phyloP scores from a whole-genome alignment of 2,888 invertebrate genomes.

The Miltochrista miniata region DNA sequence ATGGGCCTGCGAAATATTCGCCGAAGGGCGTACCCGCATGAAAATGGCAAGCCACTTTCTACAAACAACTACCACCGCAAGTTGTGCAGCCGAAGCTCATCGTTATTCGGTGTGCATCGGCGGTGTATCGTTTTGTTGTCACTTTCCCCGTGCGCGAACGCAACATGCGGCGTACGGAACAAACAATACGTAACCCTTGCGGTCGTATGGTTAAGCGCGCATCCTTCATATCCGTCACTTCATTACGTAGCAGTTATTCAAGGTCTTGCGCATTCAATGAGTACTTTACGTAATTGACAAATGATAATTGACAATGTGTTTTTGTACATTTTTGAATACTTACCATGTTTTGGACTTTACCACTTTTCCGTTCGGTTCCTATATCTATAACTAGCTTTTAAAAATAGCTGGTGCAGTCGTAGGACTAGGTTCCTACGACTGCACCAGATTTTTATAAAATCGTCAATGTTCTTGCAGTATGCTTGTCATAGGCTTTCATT shows the following conservation, averaged over 20 bases:
- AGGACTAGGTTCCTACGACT: too few species aligned
- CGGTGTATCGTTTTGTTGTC: conserved; percentile 48
- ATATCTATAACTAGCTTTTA: too few species aligned
- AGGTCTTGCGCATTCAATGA: conserved; percentile 50
- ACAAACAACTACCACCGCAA: conserved; percentile 57
- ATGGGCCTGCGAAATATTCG: conserved; percentile 78
- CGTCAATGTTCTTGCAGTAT: too few species aligned
- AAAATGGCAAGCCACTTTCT: conserved; percentile 75
- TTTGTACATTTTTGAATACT: too few species aligned
- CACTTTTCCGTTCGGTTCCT: too few species aligned
- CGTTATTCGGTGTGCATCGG: conserved; percentile 71
- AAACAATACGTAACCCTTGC: conserved; percentile 64
- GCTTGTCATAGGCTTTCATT: too few species aligned
- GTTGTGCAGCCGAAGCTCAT: conserved; percentile 73
- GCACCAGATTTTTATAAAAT: too few species aligned
- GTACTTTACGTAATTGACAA: conserved; percentile 41
- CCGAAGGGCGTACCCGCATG: conserved; percentile 82
- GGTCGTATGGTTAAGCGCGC: conserved; percentile 40
- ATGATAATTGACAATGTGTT: conserved; percentile 43
- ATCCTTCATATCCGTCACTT: conserved; percentile 62
- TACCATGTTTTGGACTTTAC: too few species aligned
- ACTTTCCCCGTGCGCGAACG: conserved; percentile 65
- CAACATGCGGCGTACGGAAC: conserved; percentile 48
- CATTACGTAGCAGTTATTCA: conserved; percentile 42
- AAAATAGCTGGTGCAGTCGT: too few species aligned